Evolutionary conservation across 2,888 invertebrate species (phyloP), one percentile per base, ranked within the genome.

Genomic region (Pachliopta kotzebuea): DNA sequence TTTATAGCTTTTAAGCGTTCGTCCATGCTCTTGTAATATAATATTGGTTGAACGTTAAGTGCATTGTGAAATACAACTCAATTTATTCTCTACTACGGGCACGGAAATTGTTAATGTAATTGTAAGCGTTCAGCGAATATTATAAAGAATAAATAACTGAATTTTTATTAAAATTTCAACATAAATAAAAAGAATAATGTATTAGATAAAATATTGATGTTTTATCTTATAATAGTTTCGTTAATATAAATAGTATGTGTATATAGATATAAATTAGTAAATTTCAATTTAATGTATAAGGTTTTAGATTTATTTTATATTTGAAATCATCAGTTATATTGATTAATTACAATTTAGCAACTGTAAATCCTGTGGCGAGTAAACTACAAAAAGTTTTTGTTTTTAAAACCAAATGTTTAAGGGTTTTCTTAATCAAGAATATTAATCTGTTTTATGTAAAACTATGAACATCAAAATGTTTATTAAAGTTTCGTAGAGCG

Each of bases 401-500:
- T 45, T 4, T 45, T 45, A 45, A 45, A 1, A n/a, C n/a, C n/a
- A n/a, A n/a, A 52, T 52, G 21, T 14, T 14, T 17, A 52, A 52
- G 14, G 6, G 7, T 52, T 52, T 21, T 21, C 14, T 23, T 52
- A 21, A 8, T 14, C 20, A 52, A 21, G 21, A 52, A 52, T 52
- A 52, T 52, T 52, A 21, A 21, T 21, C n/a, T 52, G 21, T 61
- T 29, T 52, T 2, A 31, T 49, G 56, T 54, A 53, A 23, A 21
- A 42, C 6, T 21, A 23, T 65, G 62, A 67, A 68, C 56, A 69
- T 70, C 56, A 56, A 42, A 42, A 17, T 23, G 23, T 58, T 24
- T 52, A 42, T 59, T 52, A 31, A 31, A 42, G 29, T 70, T 70
- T 74, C 68, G 69, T 74, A 69, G 66, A 68, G 70, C 69, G 60